Conservation (phyloP, 2,888 invertebrate genomes). For the Sesia bembeciformis region DNA sequence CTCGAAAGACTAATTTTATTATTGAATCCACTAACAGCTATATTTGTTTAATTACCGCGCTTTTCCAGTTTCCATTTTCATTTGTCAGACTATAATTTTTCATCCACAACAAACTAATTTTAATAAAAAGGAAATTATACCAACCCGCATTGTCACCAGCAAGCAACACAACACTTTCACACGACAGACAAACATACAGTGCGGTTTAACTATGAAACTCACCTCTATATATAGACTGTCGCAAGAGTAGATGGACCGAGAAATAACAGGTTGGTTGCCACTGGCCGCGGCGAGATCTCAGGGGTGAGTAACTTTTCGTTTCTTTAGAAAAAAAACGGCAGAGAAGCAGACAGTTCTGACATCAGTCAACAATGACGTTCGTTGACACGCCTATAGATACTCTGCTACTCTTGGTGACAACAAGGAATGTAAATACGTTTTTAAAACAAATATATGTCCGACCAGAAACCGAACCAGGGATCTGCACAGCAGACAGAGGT, state of each 20-base stretch:
- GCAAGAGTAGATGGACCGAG: conserved; percentile 28
- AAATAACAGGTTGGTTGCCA: conserved; percentile 17
- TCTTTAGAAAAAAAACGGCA: no score
- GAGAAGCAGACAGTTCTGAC: no score
- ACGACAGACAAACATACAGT: conserved; percentile 17
- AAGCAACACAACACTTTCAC: conserved; percentile 9
- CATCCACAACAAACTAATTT: background rate
- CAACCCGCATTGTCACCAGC: conserved; percentile 30
- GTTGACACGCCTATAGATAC: no score
- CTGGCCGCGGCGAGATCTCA: conserved; percentile 4
- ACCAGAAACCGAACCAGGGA: no score
- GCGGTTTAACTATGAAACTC: conserved; percentile 10
- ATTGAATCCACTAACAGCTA: no score
- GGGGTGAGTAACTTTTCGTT: background rate
- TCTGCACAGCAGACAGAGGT: no score
- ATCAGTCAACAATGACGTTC: no score
- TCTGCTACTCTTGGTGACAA: no score
- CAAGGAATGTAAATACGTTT: no score
- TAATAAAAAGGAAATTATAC: conserved; percentile 11
- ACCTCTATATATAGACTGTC: conserved; percentile 26
- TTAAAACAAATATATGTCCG: no score
- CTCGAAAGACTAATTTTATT: no score
- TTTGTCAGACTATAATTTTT: background rate
- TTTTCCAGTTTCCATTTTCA: background rate
- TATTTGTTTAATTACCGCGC: background rate